Percentiles rank a stretch among this genome's conserved stretches.
These are phyloP conservation scores for Venturia canescens DNA, from an alignment of 1,140 invertebrate species.

Conservation along the genomic window DNA sequence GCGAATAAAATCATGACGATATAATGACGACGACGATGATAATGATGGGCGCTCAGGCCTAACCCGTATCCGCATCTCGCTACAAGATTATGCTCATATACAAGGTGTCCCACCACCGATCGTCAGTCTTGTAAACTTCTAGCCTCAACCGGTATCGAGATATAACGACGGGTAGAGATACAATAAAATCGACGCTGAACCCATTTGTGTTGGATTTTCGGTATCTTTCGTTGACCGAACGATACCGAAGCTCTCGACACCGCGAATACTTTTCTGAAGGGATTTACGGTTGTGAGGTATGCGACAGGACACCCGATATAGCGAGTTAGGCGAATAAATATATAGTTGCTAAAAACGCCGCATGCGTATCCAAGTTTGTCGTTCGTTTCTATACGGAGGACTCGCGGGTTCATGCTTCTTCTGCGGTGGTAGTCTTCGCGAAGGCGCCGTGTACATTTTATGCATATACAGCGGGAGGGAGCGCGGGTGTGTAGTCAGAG, in stretches of 20 bases:
- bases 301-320: no score
- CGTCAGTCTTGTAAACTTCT: no score
- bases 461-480: neutral
- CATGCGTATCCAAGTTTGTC: slow-evolving; percentile 45
- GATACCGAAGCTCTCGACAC: no score
- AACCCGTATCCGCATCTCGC: slow-evolving; percentile 29
- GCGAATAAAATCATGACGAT: slow-evolving; percentile 50
- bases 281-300: no score
- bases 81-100: slow-evolving; percentile 37
- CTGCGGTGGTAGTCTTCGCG: neutral
- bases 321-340: neutral
- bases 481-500: neutral
- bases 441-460: slow-evolving; percentile 36
- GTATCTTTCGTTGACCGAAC: no score
- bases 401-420: slow-evolving; percentile 22
- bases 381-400: slow-evolving; percentile 38
- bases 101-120: no score
- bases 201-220: no score
- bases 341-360: slow-evolving; percentile 23
- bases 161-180: no score
- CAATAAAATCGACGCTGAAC: no score
- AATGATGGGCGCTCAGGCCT: slow-evolving; percentile 20
- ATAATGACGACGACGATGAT: no score
- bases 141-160: no score
- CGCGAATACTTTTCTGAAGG: no score